These are phyloP conservation scores for Jaculus jaculus DNA, from an alignment of 2,113 vertebrate species.

Conservation along the genomic window DNA sequence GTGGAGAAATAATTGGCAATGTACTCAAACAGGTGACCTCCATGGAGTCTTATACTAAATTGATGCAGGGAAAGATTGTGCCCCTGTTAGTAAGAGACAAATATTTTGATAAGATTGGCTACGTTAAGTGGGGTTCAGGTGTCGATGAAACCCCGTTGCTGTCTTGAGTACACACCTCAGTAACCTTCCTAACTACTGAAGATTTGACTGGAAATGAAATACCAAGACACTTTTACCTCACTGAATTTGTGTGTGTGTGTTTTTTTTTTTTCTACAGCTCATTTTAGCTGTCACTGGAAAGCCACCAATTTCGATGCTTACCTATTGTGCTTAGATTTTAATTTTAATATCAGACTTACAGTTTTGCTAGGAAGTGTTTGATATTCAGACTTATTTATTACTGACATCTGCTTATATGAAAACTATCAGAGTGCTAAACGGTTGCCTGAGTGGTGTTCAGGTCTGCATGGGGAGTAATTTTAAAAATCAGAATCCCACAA, in stretches of 20 bases:
- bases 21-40: neutral
- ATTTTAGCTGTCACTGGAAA: neutral
- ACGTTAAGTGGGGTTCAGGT: neutral
- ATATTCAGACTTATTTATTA: slow-evolving; percentile 60
- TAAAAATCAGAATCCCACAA: slow-evolving; percentile 38
- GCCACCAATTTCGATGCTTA: neutral
- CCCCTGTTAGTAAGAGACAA: neutral
- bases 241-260: neutral
- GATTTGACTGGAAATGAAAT: neutral
- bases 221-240: neutral
- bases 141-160: neutral
- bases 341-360: slow-evolving; percentile 20
- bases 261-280: neutral
- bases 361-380: slow-evolving; percentile 29
- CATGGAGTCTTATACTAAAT: neutral
- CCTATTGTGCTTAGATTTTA: slow-evolving; percentile 46
- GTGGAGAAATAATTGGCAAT: neutral
- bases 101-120: neutral
- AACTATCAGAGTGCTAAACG: slow-evolving; percentile 43
- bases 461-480: slow-evolving; percentile 34
- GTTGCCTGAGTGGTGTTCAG: slow-evolving; percentile 41
- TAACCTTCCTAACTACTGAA: neutral
- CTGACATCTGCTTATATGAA: slow-evolving; percentile 54
- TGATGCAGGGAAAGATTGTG: neutral
- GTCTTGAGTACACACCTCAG: no score